Base-by-base conservation (phyloP, 2,888 invertebrate genomes). In the Nemapogon koenigi region DNA sequence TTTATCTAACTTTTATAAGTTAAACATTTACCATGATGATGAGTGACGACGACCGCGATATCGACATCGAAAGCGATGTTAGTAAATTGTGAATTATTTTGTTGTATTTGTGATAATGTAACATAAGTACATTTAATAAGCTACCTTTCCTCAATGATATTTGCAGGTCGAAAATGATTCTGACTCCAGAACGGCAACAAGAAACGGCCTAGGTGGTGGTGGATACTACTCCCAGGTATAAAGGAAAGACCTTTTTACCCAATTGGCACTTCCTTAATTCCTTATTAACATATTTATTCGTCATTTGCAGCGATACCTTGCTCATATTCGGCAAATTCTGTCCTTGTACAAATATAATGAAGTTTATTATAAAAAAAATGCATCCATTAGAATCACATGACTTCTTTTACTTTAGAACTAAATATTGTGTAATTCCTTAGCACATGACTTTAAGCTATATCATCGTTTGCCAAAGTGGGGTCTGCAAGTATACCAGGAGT, bases 41-140 rank as follows among this genome's bases (percentile, higher is more conserved):
- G 93, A 94, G 94, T 72, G 95, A 95, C 78, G 95, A 95, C 75
- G 95, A 95, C 71, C 85, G 92, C 57, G 94, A 95, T 72, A 91
- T 94, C 69, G 95, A 95, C 72, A 90, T 94, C 59, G 94, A 94
- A 82, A 95, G 94, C 82, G 94, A 94, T 82, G 94, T 94, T 83
- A 86, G 91, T 86, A 55, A 59, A 49, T 46, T 47, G 43, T 40
- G 43, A 37, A 8, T 37, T 29, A 42, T 35, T 40, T 39, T 39
- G 31, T 25, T 16, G 29, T 37, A 14, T 39, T 39, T 39, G 29
- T 13, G 37, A 14, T 19, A 35, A 26, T 40, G 35, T 18, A 33
- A 14, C 18, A 29, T 29, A 27, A 16, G 16, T 26, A 15, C 35
- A 37, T 35, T 32, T 41, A 36, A 27, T 16, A 11, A 18, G 31